These are phyloP conservation scores for Nemoura dubitans DNA, from an alignment of 2,888 invertebrate species.

Conservation along the genomic window DNA sequence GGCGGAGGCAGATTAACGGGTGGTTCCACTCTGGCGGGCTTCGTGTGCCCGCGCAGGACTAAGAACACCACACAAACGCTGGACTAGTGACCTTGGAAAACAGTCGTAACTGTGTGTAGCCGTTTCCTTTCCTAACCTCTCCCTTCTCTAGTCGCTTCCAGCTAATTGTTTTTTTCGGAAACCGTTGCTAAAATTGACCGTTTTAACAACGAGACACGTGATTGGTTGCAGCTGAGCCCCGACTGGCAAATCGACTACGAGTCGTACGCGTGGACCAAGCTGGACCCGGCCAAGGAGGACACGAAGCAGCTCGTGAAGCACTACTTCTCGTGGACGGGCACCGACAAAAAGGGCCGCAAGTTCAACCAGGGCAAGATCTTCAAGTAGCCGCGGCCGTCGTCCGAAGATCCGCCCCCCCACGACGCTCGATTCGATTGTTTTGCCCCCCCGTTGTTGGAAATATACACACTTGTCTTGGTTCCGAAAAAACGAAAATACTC, in stretches of 20 bases:
- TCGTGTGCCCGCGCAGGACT: slow-evolving; percentile 18
- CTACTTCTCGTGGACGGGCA: slow-evolving; percentile 91
- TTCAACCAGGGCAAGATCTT: slow-evolving; percentile 99
- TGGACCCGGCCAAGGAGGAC: slow-evolving; percentile 80
- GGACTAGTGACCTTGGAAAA: not conserved
- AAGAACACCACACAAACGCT: slow-evolving; percentile 31
- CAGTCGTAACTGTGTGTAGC: no score
- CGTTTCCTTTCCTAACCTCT: not conserved
- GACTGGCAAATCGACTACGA: slow-evolving; percentile 99
- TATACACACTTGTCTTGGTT: not conserved
- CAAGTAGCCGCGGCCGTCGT: slow-evolving; percentile 74
- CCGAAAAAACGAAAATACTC: not conserved
- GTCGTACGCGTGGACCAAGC: slow-evolving; percentile 93
- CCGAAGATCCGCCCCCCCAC: not conserved
- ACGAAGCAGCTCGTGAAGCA: slow-evolving; percentile 88
- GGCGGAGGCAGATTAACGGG: slow-evolving; percentile 23
- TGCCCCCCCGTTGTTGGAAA: slow-evolving; percentile 9
- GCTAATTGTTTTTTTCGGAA: no score
- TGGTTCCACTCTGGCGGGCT: slow-evolving; percentile 36
- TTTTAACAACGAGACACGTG: no score
- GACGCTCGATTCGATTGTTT: slow-evolving; percentile 1
- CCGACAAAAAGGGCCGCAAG: slow-evolving; percentile 85
- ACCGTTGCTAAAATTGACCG: no score
- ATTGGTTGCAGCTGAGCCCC: slow-evolving; percentile 74
- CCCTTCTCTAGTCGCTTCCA: no score